Evolutionary conservation across 2,113 vertebrate species (phyloP).

Genomic region (Cinclus mexicanus): DNA sequence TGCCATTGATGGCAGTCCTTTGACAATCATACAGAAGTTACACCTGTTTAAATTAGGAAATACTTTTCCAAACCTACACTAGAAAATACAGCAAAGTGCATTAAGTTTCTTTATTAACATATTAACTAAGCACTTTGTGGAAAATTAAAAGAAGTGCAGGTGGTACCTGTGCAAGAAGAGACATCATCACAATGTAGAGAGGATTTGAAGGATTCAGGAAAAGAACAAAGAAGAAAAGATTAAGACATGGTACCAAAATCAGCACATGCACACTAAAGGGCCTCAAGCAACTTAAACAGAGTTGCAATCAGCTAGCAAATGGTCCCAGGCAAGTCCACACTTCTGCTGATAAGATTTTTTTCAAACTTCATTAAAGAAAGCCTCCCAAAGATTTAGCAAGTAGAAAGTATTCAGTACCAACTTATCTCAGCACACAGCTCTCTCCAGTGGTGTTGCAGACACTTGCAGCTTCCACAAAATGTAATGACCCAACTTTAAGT

Average conservation of each 20-base stretch:
- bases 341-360: neutral
- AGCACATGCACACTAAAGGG: rapidly evolving
- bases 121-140: neutral
- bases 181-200: neutral
- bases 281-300: neutral
- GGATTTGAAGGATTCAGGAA: neutral
- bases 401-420: neutral
- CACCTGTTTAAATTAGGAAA: neutral
- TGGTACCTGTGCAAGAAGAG: neutral
- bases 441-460: constrained; percentile 16
- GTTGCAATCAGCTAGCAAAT: neutral
- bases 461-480: neutral
- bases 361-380: neutral
- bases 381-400: neutral
- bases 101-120: neutral
- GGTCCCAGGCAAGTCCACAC: neutral
- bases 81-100: neutral
- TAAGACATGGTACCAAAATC: neutral
- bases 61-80: neutral
- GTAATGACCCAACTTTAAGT: neutral
- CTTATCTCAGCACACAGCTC: neutral
- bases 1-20: neutral
- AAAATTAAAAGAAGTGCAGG: neutral
- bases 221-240: neutral
- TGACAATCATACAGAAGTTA: neutral